Evolutionary conservation across 2,888 invertebrate genomes (phyloP).

Genomic region (Camponotus fellah): DNA sequence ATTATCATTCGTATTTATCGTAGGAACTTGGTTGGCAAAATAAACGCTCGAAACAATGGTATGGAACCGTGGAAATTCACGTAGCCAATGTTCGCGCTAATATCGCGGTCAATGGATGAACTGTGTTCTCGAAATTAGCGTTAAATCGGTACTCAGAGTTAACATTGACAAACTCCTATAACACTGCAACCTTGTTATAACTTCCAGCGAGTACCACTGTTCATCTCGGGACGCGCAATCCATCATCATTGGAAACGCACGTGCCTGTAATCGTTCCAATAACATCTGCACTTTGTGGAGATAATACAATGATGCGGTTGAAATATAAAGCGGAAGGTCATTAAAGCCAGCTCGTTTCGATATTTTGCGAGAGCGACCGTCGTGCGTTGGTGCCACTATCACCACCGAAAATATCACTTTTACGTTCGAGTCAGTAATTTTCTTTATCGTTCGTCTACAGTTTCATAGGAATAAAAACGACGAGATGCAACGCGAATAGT

Average conservation of each 20-base stretch:
- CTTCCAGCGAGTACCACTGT: constrained; percentile 3
- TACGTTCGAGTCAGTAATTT: background rate
- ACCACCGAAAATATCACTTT: background rate
- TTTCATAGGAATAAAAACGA: background rate
- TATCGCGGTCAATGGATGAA: background rate
- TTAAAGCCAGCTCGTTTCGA: background rate
- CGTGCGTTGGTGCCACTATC: background rate
- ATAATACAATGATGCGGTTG: constrained; percentile 16
- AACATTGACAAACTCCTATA: constrained; percentile 11
- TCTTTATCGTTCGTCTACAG: background rate
- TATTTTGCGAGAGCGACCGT: background rate
- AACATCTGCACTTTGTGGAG: constrained; percentile 22
- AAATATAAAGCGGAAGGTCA: background rate
- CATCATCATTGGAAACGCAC: constrained; percentile 10
- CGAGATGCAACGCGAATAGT: background rate
- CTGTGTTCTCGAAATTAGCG: background rate
- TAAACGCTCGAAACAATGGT: constrained; percentile 17
- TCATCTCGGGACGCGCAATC: background rate
- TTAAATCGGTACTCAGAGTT: constrained; percentile 34
- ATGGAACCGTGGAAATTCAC: constrained; percentile 5
- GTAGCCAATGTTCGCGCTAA: too few species aligned
- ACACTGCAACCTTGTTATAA: background rate
- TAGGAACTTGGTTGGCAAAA: constrained; percentile 3
- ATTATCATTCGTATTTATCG: constrained; percentile 5
- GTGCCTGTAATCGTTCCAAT: constrained; percentile 31